Conservation (phyloP, 2,113 vertebrate species). For the Halcyon senegalensis region DNA sequence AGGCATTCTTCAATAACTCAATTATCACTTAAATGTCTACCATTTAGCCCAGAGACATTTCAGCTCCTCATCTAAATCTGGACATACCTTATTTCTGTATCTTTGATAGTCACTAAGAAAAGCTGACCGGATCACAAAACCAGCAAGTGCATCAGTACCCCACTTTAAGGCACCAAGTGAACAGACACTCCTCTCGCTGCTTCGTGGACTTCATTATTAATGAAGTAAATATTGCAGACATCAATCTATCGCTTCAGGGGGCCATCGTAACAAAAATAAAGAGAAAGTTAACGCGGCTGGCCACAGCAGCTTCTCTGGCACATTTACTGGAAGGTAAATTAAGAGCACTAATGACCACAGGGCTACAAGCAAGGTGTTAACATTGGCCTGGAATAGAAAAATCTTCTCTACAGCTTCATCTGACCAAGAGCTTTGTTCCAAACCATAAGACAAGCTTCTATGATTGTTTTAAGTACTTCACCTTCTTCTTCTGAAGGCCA, state of each 20-base stretch:
- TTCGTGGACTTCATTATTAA: not conserved
- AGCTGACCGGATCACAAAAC: not conserved
- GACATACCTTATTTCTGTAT: not conserved
- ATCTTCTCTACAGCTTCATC: not conserved
- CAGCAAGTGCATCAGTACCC: not conserved
- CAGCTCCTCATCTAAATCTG: not conserved
- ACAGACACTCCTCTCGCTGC: not conserved
- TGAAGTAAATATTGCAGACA: not conserved
- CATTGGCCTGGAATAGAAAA: not conserved
- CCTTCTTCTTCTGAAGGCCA: not conserved
- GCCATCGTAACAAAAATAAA: not conserved
- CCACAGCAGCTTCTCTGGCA: not conserved
- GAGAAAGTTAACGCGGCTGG: not conserved
- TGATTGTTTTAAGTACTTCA: not conserved
- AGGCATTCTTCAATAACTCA: conserved; percentile 1
- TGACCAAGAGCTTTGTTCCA: not conserved
- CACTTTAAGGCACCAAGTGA: not conserved
- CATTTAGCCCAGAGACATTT: not conserved
- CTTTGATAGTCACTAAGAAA: not conserved
- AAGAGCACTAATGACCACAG: not conserved
- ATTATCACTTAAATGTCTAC: conserved; percentile 4
- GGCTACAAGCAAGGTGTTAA: not conserved
- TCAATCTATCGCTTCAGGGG: conserved; percentile 15
- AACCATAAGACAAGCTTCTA: not conserved
- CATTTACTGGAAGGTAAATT: not conserved